Base-by-base conservation (phyloP, 2,888 invertebrate species). In the Polyploca ridens region DNA sequence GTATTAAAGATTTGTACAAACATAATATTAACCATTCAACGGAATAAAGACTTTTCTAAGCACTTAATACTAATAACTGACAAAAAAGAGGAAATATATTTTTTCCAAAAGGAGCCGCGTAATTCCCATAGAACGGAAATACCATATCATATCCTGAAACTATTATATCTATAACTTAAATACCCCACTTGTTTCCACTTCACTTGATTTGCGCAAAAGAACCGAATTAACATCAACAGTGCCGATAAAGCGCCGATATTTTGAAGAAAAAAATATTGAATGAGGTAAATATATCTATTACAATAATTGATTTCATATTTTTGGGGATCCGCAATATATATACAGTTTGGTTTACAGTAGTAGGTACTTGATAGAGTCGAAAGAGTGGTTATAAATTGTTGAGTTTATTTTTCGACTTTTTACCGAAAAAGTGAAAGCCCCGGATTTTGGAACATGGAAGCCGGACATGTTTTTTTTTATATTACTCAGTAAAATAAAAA, bases 131-230 rank as follows among this genome's bases (percentile, higher is more conserved):
- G 79, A 91, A 88, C 93, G 93, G 93, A 93, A 90, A 87, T 88
- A 86, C 77, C 87, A 82, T 90, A 91, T 90, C 87, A 90, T 90
- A 91, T 89, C 86, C 85, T 82, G 79, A 83, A 82, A 84, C 71
- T 70, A 84, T 87, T 83, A 83, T 78, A 76, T 77, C 77, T 77
- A 81, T 81, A 82, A 75, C 72, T 79, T 73, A 77, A 81, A 75
- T 85, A 83, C 82, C 83, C 83, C 81, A 88, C 86, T 91, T 87
- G 73, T 67, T 46, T 83, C 83, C 90, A 91, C 92, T 83, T 89
- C 86, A 90, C 79, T 90, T 73, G 83, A 67, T 83, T 88, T 87
- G 82, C 84, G 91, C 87, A 92, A 91, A 89, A 78, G 85, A 72
- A 73, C 83, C 88, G 84, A 79, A 71, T 64, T 62, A 66, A 64